phyloP scores from a whole-genome alignment of 2,797 vertebrate genomes.

The Perdix hodgsoniae region DNA sequence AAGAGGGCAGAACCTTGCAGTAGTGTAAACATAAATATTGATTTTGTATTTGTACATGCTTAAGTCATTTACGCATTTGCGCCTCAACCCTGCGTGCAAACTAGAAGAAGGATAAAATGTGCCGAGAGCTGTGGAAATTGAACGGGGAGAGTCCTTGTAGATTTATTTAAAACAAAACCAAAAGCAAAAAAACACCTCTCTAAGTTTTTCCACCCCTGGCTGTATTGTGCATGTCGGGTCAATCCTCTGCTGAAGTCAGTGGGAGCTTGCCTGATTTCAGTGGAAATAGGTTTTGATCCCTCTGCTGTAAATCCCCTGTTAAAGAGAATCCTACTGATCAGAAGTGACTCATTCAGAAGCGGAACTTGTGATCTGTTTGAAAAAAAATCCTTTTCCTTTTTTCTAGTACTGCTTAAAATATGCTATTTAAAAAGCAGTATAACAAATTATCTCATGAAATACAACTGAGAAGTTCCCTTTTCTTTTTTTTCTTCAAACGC shows the following conservation, averaged over 20 bases:
- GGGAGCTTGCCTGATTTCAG: conserved; percentile 4
- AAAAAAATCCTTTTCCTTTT: conserved; percentile 51
- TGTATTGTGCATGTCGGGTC: background rate
- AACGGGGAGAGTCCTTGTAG: conserved; percentile 1
- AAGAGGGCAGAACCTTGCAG: background rate
- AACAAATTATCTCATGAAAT: conserved; percentile 62
- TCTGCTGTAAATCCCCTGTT: conserved; percentile 46
- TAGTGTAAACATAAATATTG: background rate
- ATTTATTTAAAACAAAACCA: background rate
- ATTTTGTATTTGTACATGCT: background rate
- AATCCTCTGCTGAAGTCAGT: conserved; percentile 26
- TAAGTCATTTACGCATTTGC: conserved; percentile 17
- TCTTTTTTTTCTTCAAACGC: conserved; percentile 56
- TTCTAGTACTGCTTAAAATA: conserved; percentile 41
- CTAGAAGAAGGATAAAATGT: background rate
- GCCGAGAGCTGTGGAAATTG: background rate
- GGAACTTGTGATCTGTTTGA: conserved; percentile 46
- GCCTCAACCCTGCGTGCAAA: background rate
- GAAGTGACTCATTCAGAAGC: conserved; percentile 65
- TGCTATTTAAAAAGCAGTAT: conserved; percentile 47
- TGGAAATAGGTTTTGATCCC: conserved; percentile 45
- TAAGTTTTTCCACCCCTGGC: conserved; percentile 10
- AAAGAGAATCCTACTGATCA: conserved; percentile 61
- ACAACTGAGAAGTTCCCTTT: conserved; percentile 56
- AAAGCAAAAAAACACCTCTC: background rate